A percentile compares a stretch with the other conserved stretches of the same genome.
Conservation (phyloP, 2,888 invertebrate genomes). For the Allolobophora icterica region DNA sequence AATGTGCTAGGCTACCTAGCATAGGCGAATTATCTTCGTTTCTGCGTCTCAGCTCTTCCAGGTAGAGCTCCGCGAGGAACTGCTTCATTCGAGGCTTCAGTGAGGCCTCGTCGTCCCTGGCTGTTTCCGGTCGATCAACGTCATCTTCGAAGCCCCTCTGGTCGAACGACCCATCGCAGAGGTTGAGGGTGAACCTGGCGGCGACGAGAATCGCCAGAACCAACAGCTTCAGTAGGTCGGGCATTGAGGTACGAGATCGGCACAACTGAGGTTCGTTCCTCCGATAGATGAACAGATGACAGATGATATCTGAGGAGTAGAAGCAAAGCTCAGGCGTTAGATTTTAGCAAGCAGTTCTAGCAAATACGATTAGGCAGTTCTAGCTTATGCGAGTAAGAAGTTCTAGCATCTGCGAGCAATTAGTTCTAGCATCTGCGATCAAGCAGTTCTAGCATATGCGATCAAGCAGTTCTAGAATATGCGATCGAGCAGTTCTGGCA, state of each 20-base stretch:
- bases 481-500: too few relatives aligned
- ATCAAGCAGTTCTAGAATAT: too few relatives aligned
- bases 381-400: too few relatives aligned
- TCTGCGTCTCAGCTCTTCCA: neutral
- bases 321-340: too few relatives aligned
- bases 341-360: too few relatives aligned
- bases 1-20: neutral
- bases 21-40: neutral
- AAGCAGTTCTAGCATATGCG: too few relatives aligned
- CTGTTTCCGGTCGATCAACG: neutral
- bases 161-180: slow-evolving; percentile 14
- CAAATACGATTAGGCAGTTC: too few relatives aligned
- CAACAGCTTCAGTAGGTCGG: slow-evolving; percentile 14
- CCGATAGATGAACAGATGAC: neutral
- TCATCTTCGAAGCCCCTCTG: neutral
- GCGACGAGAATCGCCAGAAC: neutral
- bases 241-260: neutral
- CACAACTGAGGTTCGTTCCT: neutral
- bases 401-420: too few relatives aligned
- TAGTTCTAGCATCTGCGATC: too few relatives aligned
- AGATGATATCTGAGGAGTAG: neutral
- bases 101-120: neutral
- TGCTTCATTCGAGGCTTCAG: neutral
- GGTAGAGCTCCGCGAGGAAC: neutral
- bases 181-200: slow-evolving; percentile 7